These are phyloP conservation scores for Hemibagrus guttatus DNA, from an alignment of 2,797 vertebrate species.

Conservation along the genomic window DNA sequence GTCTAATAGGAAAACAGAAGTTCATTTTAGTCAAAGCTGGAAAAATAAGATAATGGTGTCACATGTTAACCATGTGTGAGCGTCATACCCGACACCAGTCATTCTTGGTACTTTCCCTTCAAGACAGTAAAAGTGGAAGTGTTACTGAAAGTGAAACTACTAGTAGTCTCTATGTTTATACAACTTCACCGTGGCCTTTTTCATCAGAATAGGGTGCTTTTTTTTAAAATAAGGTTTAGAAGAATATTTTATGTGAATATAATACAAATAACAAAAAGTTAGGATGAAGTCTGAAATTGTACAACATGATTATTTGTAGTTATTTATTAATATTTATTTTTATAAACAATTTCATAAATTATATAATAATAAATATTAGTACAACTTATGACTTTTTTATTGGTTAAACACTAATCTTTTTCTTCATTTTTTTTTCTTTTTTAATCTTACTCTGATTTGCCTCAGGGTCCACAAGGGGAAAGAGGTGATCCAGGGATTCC, in stretches of 20 bases:
- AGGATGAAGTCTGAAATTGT: background rate
- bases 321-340: too few relatives aligned
- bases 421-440: background rate
- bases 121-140: background rate
- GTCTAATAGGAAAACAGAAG: background rate
- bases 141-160: slow-evolving; percentile 51
- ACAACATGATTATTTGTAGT: background rate
- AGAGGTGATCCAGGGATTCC: slow-evolving; percentile 72
- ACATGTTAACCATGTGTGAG: background rate
- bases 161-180: slow-evolving; percentile 27
- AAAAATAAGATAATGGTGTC: background rate
- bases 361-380: background rate
- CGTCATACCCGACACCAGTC: background rate
- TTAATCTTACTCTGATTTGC: slow-evolving; percentile 2
- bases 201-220: background rate
- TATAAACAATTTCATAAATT: background rate
- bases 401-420: background rate
- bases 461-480: slow-evolving; percentile 71
- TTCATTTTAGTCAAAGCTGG: background rate
- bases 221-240: too few relatives aligned
- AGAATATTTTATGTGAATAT: background rate
- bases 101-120: slow-evolving; percentile 1
- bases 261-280: background rate
- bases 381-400: background rate
- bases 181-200: background rate